A percentile compares a stretch with the other conserved stretches of the same genome.
phyloP scores from a whole-genome alignment of 2,888 invertebrate genomes.

The Pollenia amentaria region DNA sequence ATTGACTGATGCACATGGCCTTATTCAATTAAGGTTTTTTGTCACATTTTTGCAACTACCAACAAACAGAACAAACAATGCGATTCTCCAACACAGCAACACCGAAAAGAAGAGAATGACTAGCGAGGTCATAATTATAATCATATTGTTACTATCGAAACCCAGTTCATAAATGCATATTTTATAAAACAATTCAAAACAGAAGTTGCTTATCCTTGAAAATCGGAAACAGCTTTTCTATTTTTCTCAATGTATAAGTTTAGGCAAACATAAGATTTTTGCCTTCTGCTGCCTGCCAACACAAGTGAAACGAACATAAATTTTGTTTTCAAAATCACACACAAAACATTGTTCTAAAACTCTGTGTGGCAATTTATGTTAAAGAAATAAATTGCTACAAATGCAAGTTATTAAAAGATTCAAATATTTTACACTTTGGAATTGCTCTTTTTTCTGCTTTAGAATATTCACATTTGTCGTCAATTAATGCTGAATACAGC shows the following conservation, averaged over 20 bases:
- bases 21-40: too few species aligned
- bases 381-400: conserved; percentile 37
- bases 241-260: conserved; percentile 13
- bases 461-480: not conserved
- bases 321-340: conserved; percentile 37
- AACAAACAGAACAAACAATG: too few species aligned
- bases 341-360: conserved; percentile 33
- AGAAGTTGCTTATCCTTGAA: too few species aligned
- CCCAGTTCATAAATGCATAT: too few species aligned
- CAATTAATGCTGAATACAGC: not conserved
- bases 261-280: not conserved
- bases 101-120: too few species aligned
- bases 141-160: too few species aligned
- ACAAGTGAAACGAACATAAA: conserved; percentile 37
- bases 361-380: conserved; percentile 18
- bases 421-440: conserved; percentile 4
- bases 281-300: not conserved
- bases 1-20: too few species aligned
- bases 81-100: too few species aligned
- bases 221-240: not conserved
- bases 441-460: not conserved
- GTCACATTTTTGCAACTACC: too few species aligned
- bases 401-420: conserved; percentile 43
- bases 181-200: too few species aligned
- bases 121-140: too few species aligned